These are phyloP conservation scores for Dipodomys spectabilis DNA, from an alignment of 2,113 vertebrate species.

Conservation along the genomic window DNA sequence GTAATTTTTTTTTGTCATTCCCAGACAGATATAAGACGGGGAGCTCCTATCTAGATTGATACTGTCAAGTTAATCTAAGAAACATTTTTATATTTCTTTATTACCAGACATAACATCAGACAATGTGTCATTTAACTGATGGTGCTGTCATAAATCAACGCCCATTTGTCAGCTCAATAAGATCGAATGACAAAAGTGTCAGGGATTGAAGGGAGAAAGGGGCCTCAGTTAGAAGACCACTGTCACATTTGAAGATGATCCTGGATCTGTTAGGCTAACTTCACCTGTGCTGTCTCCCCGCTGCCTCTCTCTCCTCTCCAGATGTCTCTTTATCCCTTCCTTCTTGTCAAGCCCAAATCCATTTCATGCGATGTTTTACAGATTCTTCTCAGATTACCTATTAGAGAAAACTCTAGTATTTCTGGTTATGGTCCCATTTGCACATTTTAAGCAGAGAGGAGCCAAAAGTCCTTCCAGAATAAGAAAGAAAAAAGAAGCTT, in stretches of 20 bases:
- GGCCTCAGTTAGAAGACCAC: background rate
- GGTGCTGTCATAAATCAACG: slow-evolving; percentile 3
- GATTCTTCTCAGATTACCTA: background rate
- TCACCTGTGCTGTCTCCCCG: background rate
- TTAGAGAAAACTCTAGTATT: background rate
- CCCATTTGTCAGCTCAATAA: slow-evolving; percentile 42
- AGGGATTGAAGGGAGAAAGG: slow-evolving; percentile 55
- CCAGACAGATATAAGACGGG: background rate
- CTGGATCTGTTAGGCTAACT: background rate
- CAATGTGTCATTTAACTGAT: slow-evolving; percentile 58
- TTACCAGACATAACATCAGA: slow-evolving; percentile 21
- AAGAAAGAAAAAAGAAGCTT: background rate
- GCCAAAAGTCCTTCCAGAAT: background rate
- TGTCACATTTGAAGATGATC: background rate
- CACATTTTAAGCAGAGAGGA: slow-evolving; percentile 28
- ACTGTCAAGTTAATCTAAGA: slow-evolving; percentile 54
- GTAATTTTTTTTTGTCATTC: slow-evolving; percentile 42
- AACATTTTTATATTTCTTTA: slow-evolving; percentile 32
- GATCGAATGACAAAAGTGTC: slow-evolving; percentile 31
- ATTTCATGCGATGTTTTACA: background rate
- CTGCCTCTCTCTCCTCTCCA: fast-evolving
- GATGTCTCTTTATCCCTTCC: background rate
- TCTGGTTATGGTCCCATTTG: background rate
- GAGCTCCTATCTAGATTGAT: slow-evolving; percentile 9
- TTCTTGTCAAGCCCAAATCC: background rate